phyloP scores from a whole-genome alignment of 2,113 vertebrate species.

The Lasiurus borealis region DNA sequence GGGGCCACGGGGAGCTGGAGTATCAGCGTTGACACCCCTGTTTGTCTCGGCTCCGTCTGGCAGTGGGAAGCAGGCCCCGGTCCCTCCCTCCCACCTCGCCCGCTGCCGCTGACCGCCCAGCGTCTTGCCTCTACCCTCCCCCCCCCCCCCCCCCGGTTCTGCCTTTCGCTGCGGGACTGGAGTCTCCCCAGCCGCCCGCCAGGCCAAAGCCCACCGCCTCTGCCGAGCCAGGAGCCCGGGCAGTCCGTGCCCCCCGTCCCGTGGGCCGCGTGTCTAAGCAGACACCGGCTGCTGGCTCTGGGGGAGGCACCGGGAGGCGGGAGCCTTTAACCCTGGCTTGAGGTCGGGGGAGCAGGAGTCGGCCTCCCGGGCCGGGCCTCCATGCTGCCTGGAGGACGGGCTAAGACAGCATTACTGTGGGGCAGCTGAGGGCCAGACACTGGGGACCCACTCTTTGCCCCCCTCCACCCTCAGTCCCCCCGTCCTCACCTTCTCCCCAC shows the following conservation, averaged over 20 bases:
- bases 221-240: slow-evolving; percentile 40
- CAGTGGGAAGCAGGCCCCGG: background rate
- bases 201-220: slow-evolving; percentile 65
- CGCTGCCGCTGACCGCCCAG: background rate
- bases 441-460: too few species aligned
- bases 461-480: background rate
- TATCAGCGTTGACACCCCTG: background rate
- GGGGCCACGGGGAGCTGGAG: too few species aligned
- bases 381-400: background rate
- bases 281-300: slow-evolving; percentile 9
- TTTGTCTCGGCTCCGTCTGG: background rate
- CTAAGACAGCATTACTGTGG: background rate
- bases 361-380: too few species aligned
- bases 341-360: background rate
- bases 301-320: background rate
- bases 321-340: background rate
- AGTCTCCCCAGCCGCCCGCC: slow-evolving; percentile 18
- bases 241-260: slow-evolving; percentile 17
- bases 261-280: slow-evolving; percentile 48
- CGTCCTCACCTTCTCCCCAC: background rate
- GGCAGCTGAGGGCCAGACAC: background rate
- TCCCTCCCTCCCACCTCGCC: background rate
- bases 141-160: slow-evolving; percentile 22
- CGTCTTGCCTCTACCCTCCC: slow-evolving; percentile 43
- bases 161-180: slow-evolving; percentile 32